Base-by-base conservation (phyloP, 2,888 invertebrate genomes). In the Pseudanteris insignis region DNA sequence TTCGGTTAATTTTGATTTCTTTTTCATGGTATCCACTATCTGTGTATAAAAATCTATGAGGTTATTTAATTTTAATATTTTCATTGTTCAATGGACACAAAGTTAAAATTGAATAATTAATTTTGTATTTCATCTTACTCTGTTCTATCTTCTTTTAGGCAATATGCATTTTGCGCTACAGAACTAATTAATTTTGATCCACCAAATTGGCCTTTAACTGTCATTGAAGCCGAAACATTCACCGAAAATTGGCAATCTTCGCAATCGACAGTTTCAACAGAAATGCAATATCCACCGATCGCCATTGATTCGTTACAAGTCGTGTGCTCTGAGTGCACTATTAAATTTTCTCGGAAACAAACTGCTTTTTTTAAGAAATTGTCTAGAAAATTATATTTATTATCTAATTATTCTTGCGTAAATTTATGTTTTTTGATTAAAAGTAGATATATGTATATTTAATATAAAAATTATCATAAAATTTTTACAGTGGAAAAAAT, bases 61-160 rank as follows among this genome's bases (percentile, higher is more conserved):
- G n/a, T n/a, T n/a, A n/a, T n/a, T n/a, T n/a, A n/a, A n/a, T n/a
- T n/a, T n/a, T n/a, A n/a, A n/a, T n/a, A n/a, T n/a, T n/a, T n/a
- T n/a, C n/a, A n/a, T n/a, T n/a, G n/a, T n/a, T n/a, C n/a, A n/a
- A n/a, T n/a, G n/a, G n/a, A n/a, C n/a, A n/a, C n/a, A n/a, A n/a
- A n/a, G n/a, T n/a, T n/a, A n/a, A n/a, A n/a, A n/a, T n/a, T n/a
- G n/a, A n/a, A n/a, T n/a, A n/a, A n/a, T n/a, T n/a, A n/a, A n/a
- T n/a, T n/a, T n/a, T n/a, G n/a, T n/a, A n/a, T n/a, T 12, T 36
- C 25, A 25, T 26, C 54, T 33, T 30, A 85, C 85, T 84, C 84
- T 24, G 80, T 82, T 78, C 87, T 82, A 69, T 86, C 86, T 75
- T 88, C 88, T 81, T 88, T 86, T 75, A 88, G 81, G 8, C 86